Conservation (phyloP, 2,113 vertebrate species). For the Motacilla tschutschensis region DNA sequence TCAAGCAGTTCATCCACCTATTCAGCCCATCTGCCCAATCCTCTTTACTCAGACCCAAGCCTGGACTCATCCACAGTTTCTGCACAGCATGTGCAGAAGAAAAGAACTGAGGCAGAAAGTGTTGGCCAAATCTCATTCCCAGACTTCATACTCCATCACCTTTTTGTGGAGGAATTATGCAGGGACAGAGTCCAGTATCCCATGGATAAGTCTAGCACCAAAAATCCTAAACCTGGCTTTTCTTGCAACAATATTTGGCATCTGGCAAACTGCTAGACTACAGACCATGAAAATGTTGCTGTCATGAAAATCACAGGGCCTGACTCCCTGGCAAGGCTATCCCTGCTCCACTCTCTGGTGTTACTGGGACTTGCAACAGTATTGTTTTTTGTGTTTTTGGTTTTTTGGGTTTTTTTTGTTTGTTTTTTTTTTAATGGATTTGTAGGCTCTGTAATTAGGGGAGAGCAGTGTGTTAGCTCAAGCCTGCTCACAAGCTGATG, state of each 20-base stretch:
- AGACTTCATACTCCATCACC: neutral
- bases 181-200: neutral
- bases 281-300: neutral
- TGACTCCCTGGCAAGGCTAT: neutral
- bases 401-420: neutral
- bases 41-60: neutral
- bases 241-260: neutral
- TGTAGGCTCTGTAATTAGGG: neutral
- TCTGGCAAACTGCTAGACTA: neutral
- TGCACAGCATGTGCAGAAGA: neutral
- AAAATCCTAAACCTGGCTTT: neutral
- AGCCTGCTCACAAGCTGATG: neutral
- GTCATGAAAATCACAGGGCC: neutral
- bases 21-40: neutral
- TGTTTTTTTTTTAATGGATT: neutral
- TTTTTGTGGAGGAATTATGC: neutral
- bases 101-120: neutral
- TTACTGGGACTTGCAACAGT: neutral
- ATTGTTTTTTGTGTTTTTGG: neutral
- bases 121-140: neutral
- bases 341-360: fast-evolving
- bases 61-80: neutral
- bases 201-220: neutral
- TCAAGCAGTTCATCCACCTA: neutral
- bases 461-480: neutral